Conservation (phyloP, 2,113 vertebrate genomes). For the Pluvialis apricaria region DNA sequence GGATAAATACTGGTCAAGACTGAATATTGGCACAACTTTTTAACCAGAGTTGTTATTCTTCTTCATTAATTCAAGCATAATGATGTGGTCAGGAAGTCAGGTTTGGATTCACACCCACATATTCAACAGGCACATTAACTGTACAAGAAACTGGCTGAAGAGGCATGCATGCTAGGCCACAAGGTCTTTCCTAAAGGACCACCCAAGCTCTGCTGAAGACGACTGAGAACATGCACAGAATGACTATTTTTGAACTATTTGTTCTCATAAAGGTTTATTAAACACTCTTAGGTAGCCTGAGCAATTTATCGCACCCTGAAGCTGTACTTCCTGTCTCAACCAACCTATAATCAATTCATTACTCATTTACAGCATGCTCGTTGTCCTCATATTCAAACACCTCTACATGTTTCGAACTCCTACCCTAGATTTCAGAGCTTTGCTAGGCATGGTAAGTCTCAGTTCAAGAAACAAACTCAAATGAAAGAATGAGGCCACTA, state of each 20-base stretch:
- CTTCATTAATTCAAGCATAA: constrained; percentile 67
- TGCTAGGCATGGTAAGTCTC: neutral
- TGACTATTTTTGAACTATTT: neutral
- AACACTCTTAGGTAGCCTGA: neutral
- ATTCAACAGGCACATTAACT: constrained; percentile 44
- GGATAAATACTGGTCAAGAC: constrained; percentile 21
- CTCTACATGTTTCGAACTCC: neutral
- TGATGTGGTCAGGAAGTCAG: constrained; percentile 75
- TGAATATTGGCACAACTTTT: neutral
- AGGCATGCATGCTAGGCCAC: constrained; percentile 22
- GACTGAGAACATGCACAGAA: neutral
- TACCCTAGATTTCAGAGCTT: neutral
- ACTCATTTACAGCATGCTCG: neutral
- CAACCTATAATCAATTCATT: neutral
- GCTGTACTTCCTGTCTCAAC: neutral
- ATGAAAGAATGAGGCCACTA: neutral
- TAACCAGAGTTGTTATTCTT: constrained; percentile 50
- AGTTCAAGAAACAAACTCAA: neutral
- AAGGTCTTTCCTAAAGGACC: constrained; percentile 56
- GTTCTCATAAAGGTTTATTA: neutral
- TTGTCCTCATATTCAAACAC: neutral
- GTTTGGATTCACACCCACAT: constrained; percentile 54
- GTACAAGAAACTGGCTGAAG: constrained; percentile 32
- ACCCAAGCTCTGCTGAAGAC: constrained; percentile 34
- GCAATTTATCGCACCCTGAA: neutral